These are phyloP conservation scores for Rhodinocichla rosea DNA, from an alignment of 2,113 vertebrate genomes.

Conservation along the genomic window DNA sequence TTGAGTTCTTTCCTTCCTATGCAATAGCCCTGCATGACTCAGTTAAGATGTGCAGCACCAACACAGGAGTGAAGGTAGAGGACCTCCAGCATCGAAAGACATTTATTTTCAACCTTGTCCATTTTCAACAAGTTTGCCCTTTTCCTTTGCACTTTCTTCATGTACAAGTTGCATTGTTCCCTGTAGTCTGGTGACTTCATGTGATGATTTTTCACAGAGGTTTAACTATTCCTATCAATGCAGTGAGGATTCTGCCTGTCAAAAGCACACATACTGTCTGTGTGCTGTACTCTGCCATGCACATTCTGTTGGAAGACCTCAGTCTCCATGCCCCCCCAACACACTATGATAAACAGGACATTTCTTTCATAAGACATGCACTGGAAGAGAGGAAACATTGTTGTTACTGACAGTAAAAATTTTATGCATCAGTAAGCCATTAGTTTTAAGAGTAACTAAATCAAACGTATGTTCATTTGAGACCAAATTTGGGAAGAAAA, in stretches of 20 bases:
- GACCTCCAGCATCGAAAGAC: neutral
- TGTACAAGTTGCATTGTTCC: neutral
- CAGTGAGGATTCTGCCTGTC: neutral
- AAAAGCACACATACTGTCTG: neutral
- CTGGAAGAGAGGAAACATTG: neutral
- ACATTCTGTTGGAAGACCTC: neutral
- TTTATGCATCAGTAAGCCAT: neutral
- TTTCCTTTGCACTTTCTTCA: neutral
- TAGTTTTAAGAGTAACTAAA: neutral
- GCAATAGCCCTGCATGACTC: neutral
- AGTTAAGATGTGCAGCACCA: neutral
- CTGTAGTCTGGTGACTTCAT: neutral
- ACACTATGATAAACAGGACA: neutral
- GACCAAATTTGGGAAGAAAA: neutral
- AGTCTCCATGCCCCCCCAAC: neutral
- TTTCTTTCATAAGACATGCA: neutral
- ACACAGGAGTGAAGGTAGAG: neutral
- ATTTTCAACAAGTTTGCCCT: neutral
- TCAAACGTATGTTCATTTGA: neutral
- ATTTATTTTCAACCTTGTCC: neutral
- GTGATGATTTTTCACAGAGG: fast-evolving
- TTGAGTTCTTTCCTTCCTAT: neutral
- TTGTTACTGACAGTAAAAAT: neutral
- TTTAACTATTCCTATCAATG: neutral
- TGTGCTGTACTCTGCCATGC: neutral